phyloP scores from a whole-genome alignment of 23 tunicate species.

The Halocynthia aurantium region DNA sequence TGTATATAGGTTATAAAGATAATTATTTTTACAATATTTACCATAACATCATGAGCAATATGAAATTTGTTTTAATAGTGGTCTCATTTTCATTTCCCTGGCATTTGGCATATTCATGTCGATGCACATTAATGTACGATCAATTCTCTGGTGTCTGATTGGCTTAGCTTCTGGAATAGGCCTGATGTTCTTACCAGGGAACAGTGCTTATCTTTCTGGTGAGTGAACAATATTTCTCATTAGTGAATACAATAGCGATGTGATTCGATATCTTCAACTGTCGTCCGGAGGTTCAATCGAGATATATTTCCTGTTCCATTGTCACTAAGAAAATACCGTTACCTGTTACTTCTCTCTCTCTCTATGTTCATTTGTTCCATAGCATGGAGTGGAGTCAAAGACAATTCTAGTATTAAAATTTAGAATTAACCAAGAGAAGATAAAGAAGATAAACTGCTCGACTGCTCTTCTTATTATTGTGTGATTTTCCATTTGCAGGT shows the following conservation, averaged over 20 bases:
- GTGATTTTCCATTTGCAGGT: slow-evolving; percentile 2
- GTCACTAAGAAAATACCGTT: too few species aligned
- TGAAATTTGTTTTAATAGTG: slow-evolving; percentile 19
- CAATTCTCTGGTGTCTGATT: slow-evolving; percentile 30
- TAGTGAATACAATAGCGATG: too few species aligned
- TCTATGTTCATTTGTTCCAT: too few species aligned
- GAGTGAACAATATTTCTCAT: neutral
- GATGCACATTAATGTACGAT: slow-evolving; percentile 19
- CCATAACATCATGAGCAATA: neutral
- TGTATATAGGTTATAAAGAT: neutral
- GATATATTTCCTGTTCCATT: too few species aligned
- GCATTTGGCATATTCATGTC: slow-evolving; percentile 39
- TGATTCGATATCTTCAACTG: too few species aligned
- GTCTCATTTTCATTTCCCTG: slow-evolving; percentile 26
- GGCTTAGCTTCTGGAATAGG: slow-evolving; percentile 60
- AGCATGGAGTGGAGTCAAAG: too few species aligned
- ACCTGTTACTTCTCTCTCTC: too few species aligned
- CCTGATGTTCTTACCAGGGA: slow-evolving; percentile 47
- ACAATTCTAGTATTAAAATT: too few species aligned
- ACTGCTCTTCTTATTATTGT: too few species aligned
- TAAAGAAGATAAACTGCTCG: too few species aligned
- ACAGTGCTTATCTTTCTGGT: slow-evolving; percentile 48
- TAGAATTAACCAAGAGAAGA: too few species aligned
- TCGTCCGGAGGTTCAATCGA: too few species aligned
- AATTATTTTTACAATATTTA: neutral